Evolutionary conservation across 2,888 invertebrate species (phyloP).

Genomic region (Tribolium freemani): DNA sequence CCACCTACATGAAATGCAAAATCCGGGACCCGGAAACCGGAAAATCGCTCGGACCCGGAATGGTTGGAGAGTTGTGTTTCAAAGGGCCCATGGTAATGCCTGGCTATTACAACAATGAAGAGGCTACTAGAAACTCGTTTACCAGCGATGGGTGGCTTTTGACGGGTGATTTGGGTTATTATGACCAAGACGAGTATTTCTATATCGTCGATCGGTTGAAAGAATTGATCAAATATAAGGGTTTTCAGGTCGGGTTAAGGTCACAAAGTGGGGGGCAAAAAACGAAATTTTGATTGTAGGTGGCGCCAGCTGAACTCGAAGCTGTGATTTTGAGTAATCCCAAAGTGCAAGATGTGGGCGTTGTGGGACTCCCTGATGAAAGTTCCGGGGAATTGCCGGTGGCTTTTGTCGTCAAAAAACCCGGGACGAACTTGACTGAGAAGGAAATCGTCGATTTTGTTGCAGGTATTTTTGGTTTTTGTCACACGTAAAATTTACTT

Average conservation of each 20-base stretch:
- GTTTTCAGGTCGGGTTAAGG: conserved; percentile 75
- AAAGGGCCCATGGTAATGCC: conserved; percentile 77
- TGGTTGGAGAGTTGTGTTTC: conserved; percentile 86
- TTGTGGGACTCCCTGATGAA: conserved; percentile 81
- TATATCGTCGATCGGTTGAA: conserved; percentile 89
- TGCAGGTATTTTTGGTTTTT: conserved; percentile 63
- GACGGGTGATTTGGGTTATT: conserved; percentile 88
- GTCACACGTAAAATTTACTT: too few relatives aligned
- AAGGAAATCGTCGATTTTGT: conserved; percentile 66
- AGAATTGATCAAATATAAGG: conserved; percentile 93
- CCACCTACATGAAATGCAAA: conserved; percentile 75
- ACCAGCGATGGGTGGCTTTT: conserved; percentile 83
- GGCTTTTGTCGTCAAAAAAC: conserved; percentile 81
- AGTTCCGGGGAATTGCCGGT: conserved; percentile 81
- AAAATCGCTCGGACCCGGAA: conserved; percentile 72
- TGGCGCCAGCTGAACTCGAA: conserved; percentile 90
- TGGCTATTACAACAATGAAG: conserved; percentile 81
- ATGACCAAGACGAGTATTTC: conserved; percentile 82
- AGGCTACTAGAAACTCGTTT: conserved; percentile 75
- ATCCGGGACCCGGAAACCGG: conserved; percentile 76
- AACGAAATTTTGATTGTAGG: conserved; percentile 63
- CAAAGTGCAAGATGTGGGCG: conserved; percentile 84
- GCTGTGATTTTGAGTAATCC: conserved; percentile 81
- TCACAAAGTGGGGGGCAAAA: not conserved
- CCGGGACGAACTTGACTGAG: conserved; percentile 69